Evolutionary conservation across 2,888 invertebrate species (phyloP).

Genomic region (Microchrysa polita): DNA sequence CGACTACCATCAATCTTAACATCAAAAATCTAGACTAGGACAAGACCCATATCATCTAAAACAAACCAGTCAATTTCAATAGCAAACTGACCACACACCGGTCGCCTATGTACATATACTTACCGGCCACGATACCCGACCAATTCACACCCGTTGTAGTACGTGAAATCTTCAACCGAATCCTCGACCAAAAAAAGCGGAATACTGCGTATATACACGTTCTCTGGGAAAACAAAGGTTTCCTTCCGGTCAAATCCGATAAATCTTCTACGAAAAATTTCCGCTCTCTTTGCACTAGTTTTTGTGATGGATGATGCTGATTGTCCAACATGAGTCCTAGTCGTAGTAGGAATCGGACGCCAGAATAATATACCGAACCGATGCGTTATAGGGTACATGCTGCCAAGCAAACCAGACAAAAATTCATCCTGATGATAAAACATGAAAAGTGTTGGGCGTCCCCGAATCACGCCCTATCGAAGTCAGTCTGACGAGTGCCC

Average conservation of each 20-base stretch:
- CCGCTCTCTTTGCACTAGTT: constrained; percentile 28
- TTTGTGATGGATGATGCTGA: constrained; percentile 42
- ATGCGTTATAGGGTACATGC: not conserved
- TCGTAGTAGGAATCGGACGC: not conserved
- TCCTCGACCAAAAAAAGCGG: no score
- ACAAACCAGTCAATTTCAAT: constrained; percentile 33
- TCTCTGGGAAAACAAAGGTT: constrained; percentile 21
- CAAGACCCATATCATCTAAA: constrained; percentile 29
- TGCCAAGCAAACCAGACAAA: constrained; percentile 26
- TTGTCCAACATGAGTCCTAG: not conserved
- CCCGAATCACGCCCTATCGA: constrained; percentile 17
- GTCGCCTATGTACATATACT: not conserved
- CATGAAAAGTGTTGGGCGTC: constrained; percentile 36
- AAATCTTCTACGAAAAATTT: constrained; percentile 42
- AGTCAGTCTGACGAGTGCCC: not conserved
- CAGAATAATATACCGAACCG: no score
- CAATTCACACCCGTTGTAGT: not conserved
- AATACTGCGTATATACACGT: no score
- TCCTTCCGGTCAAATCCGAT: constrained; percentile 42
- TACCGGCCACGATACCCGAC: constrained; percentile 1
- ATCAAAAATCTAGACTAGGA: not conserved
- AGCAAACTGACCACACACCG: not conserved
- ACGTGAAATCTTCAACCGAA: not conserved
- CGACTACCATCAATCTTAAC: constrained; percentile 30
- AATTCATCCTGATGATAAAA: constrained; percentile 19